phyloP scores from a whole-genome alignment of 2,888 invertebrate species.

The Panorpa germanica region DNA sequence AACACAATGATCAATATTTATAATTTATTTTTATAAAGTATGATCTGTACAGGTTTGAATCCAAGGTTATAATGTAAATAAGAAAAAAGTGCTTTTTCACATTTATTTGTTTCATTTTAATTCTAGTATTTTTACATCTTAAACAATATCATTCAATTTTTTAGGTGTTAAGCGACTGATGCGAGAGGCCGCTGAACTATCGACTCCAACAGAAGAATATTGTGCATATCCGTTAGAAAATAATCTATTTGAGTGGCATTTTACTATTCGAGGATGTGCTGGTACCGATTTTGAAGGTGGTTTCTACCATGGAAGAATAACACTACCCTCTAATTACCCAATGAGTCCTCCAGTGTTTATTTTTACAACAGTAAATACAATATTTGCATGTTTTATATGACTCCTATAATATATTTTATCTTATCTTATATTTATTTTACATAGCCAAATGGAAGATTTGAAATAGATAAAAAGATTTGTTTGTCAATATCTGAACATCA shows the following conservation, averaged over 20 bases:
- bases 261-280: slow-evolving; percentile 78
- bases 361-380: slow-evolving; percentile 67
- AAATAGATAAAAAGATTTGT: slow-evolving; percentile 86
- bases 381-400: too few relatives aligned
- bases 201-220: slow-evolving; percentile 75
- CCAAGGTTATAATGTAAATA: too few relatives aligned
- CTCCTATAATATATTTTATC: too few relatives aligned
- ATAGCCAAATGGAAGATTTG: slow-evolving; percentile 91
- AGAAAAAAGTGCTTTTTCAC: too few relatives aligned
- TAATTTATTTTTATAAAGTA: too few relatives aligned
- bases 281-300: slow-evolving; percentile 82
- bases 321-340: slow-evolving; percentile 85
- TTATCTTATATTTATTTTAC: too few relatives aligned
- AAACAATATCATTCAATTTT: too few relatives aligned
- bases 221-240: slow-evolving; percentile 81
- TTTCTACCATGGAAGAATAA: slow-evolving; percentile 79
- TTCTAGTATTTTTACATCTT: too few relatives aligned
- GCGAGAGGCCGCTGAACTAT: slow-evolving; percentile 76
- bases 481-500: slow-evolving; percentile 89
- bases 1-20: too few relatives aligned
- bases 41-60: too few relatives aligned
- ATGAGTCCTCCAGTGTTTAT: slow-evolving; percentile 96
- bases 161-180: slow-evolving; percentile 84
- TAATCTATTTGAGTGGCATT: slow-evolving; percentile 96
- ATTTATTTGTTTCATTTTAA: too few relatives aligned